Conservation (phyloP, 1,140 invertebrate genomes). For the Brachionus rotundiformis region DNA sequence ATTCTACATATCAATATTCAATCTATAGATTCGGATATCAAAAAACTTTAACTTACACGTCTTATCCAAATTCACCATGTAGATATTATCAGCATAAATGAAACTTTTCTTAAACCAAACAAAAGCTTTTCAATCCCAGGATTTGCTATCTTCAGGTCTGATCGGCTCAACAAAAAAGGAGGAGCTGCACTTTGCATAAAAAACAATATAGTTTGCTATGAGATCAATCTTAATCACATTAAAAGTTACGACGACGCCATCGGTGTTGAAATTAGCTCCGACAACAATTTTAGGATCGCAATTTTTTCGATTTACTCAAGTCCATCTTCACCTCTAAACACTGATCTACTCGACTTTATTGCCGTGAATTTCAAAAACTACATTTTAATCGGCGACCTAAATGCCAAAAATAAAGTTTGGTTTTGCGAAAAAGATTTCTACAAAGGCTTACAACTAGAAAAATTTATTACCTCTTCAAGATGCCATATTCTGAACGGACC, state of each 20-base stretch:
- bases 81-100: neutral
- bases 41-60: neutral
- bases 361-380: neutral
- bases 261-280: conserved; percentile 8
- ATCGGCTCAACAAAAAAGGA: neutral
- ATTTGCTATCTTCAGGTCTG: neutral
- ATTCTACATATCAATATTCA: no score
- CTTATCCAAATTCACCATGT: neutral
- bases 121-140: neutral
- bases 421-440: neutral
- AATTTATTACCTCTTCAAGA: neutral
- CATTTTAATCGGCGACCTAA: neutral
- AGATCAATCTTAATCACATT: neutral
- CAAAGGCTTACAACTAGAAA: neutral
- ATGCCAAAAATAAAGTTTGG: conserved; percentile 11
- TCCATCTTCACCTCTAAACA: conserved; percentile 1
- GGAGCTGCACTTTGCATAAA: neutral
- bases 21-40: neutral
- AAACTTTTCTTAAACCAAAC: conserved; percentile 3
- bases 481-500: neutral
- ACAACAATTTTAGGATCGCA: neutral
- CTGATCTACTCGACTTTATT: neutral
- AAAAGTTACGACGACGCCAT: neutral
- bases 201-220: neutral
- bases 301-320: conserved; percentile 5